Evolutionary conservation across 2,797 vertebrate genomes (phyloP).

Genomic region (Chelmon rostratus): DNA sequence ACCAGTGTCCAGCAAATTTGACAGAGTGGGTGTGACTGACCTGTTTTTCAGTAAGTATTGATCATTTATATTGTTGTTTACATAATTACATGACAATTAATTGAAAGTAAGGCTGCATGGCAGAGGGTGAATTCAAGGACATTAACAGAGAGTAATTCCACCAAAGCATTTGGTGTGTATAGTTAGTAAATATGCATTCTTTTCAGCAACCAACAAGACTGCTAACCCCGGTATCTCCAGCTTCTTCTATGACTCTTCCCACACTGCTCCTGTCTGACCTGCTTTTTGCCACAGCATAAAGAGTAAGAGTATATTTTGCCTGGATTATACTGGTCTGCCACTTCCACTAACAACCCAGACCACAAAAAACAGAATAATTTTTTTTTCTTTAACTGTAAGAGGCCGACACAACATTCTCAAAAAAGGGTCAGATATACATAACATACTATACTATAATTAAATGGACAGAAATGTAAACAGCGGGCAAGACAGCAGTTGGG

Average conservation of each 20-base stretch:
- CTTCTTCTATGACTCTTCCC: not conserved
- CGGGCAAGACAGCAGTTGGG: not conserved
- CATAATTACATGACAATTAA: not conserved
- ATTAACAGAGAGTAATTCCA: not conserved
- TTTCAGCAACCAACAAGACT: not conserved
- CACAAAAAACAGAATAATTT: no score
- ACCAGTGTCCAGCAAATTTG: not conserved
- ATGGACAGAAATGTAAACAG: not conserved
- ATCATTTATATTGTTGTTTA: not conserved
- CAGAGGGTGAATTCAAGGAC: not conserved
- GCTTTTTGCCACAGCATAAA: not conserved
- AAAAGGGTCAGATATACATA: not conserved
- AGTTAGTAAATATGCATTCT: not conserved
- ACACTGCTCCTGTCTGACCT: not conserved
- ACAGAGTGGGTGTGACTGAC: not conserved
- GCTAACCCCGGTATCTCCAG: not conserved
- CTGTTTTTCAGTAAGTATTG: not conserved
- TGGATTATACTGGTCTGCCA: no score
- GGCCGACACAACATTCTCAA: not conserved
- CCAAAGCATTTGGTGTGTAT: not conserved
- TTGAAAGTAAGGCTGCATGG: not conserved
- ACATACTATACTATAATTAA: not conserved
- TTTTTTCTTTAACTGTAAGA: no score
- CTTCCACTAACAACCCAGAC: no score
- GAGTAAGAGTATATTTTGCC: no score